phyloP scores from a whole-genome alignment of 2,888 invertebrate genomes.

The Frankliniella intonsa region DNA sequence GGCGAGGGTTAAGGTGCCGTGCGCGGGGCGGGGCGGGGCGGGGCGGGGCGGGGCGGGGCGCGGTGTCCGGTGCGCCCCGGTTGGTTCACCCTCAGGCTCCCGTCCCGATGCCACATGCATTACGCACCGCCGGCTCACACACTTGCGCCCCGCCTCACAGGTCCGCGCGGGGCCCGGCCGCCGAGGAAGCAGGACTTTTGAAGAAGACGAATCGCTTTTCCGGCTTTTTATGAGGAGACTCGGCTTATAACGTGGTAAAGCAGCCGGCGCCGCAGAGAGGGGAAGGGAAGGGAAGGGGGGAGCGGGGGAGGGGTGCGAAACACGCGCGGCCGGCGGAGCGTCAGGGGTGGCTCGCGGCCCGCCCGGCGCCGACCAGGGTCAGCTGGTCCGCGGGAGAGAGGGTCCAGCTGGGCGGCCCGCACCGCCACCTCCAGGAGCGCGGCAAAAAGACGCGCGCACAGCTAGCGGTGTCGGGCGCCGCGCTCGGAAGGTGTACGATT shows the following conservation, averaged over 20 bases:
- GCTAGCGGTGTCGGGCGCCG: too few species aligned
- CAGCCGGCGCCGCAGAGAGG: slow-evolving; percentile 6
- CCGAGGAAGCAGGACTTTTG: not conserved
- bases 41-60: not conserved
- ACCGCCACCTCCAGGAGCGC: too few species aligned
- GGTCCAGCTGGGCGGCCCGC: too few species aligned
- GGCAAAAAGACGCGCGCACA: too few species aligned
- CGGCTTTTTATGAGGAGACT: slow-evolving; percentile 20
- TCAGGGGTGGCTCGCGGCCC: not conserved
- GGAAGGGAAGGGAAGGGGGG: not conserved
- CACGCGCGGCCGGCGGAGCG: not conserved
- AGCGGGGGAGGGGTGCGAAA: not conserved
- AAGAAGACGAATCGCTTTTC: slow-evolving; percentile 25
- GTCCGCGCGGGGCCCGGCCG: not conserved
- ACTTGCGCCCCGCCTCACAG: too few species aligned
- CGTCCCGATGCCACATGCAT: slow-evolving; percentile 11
- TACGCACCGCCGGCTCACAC: not conserved
- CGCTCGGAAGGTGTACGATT: too few species aligned
- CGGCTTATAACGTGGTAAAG: slow-evolving; percentile 16
- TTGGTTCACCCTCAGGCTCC: not conserved
- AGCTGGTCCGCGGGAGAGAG: too few species aligned
- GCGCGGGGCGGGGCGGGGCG: not conserved
- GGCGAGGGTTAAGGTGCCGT: not conserved
- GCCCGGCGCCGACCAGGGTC: too few species aligned
- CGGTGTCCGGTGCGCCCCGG: not conserved